phyloP scores from a whole-genome alignment of 2,888 invertebrate species.

The Sinodicranocentrus sp. region DNA sequence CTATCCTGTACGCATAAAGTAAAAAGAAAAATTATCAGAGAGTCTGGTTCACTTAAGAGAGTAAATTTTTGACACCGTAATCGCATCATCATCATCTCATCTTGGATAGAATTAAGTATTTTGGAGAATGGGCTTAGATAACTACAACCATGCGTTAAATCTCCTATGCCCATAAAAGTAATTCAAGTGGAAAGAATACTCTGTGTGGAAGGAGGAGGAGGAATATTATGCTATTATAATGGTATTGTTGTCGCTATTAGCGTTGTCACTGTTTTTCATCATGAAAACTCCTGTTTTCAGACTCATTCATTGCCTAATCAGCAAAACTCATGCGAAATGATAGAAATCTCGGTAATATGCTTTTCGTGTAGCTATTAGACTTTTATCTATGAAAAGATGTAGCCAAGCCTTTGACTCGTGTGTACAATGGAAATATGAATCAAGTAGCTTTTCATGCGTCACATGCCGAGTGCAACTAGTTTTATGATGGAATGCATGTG shows the following conservation, averaged over 20 bases:
- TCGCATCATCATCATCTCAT: slow-evolving; percentile 30
- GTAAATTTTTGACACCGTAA: slow-evolving; percentile 25
- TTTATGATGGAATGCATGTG: background rate
- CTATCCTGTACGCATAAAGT: slow-evolving; percentile 27
- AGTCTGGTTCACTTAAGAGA: background rate
- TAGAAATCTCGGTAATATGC: slow-evolving; percentile 6
- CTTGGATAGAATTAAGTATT: no score
- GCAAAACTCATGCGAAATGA: slow-evolving; percentile 19
- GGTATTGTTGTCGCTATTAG: slow-evolving; percentile 59
- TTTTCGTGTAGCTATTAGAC: background rate
- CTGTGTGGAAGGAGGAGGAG: background rate
- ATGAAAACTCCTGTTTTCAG: background rate
- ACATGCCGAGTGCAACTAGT: background rate
- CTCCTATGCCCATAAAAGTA: slow-evolving; percentile 62
- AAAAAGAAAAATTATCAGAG: background rate
- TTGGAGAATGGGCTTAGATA: background rate
- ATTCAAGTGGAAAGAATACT: background rate
- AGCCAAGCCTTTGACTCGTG: background rate
- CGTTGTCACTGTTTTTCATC: slow-evolving; percentile 49
- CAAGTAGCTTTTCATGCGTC: slow-evolving; percentile 16
- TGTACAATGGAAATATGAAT: slow-evolving; percentile 5
- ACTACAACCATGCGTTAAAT: slow-evolving; percentile 1
- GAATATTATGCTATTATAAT: slow-evolving; percentile 1
- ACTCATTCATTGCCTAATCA: no score
- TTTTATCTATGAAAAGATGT: background rate